Base-by-base conservation (phyloP, 2,888 invertebrate genomes). In the Ichneumoninae sp. region DNA sequence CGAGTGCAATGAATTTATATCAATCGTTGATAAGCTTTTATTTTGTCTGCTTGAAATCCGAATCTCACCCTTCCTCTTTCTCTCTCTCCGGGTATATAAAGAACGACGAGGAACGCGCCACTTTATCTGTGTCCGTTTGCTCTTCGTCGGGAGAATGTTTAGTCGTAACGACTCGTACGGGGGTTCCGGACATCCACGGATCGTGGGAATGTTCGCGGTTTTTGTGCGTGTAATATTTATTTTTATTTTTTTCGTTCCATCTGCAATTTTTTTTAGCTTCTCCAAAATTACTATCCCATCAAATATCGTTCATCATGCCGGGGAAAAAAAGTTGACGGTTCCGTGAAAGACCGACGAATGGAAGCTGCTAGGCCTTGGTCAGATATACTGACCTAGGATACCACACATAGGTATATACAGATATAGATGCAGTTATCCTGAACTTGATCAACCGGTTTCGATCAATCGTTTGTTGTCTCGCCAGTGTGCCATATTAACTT, bases 1-100 rank as follows among this genome's bases (percentile, higher is more conserved):
- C 75, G 82, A 76, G 79, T 76, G 22, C 71, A 73, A 73, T 77
- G 76, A 76, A 80, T 76, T 68, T 63, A 85, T 85, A 82, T 82
- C 68, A 82, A 85, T 85, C 71, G 85, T 71, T 73, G 85, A 85
- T 85, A 85, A 80, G 85, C 44, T 69, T 83, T 76, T 85, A 85
- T 85, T 85, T 85, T 83, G 85, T 85, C 82, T 82, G 85, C 76
- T 83, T 68, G 85, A 76, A 85, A 85, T 70, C 54, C 73, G 85
- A 85, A 68, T 79, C 82, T 47, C 8, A 40, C 40, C 8, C 16
- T 47, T 47, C 4, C 44, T 47, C 44, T 16, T 4, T 4, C 16
- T 47, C 44, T 47, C 13, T 16, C 57, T 52, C 66, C 57, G 66
- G 66, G 65, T 76, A 54, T 66, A 66, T 19, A 70, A 57, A 44